Evolutionary conservation across 2,888 invertebrate species (phyloP).

Genomic region (Mesochorus sp.): DNA sequence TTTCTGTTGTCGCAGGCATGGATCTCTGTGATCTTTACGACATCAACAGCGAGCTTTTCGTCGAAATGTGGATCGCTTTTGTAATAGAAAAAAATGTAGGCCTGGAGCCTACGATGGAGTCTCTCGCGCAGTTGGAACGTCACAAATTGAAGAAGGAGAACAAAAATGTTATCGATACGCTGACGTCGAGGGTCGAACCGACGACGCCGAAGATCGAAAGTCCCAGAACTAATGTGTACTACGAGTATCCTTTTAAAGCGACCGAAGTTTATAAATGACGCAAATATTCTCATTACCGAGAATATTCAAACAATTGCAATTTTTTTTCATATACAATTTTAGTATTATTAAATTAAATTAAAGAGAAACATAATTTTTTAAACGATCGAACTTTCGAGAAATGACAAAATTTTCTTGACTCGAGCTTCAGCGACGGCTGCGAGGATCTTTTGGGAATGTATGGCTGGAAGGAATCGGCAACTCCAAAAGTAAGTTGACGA

Average conservation of each 20-base stretch:
- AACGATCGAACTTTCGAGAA: constrained; percentile 15
- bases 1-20: constrained; percentile 68
- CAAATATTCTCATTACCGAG: too few species aligned
- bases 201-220: neutral
- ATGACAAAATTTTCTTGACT: constrained; percentile 35
- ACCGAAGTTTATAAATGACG: neutral
- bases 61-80: constrained; percentile 77
- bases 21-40: constrained; percentile 73
- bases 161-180: neutral
- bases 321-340: too few species aligned
- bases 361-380: too few species aligned
- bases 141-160: constrained; percentile 55
- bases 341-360: too few species aligned
- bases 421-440: constrained; percentile 40
- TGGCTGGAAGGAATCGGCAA: constrained; percentile 61
- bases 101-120: constrained; percentile 68
- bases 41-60: constrained; percentile 72
- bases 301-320: too few species aligned
- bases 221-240: constrained; percentile 12
- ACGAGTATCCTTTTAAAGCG: constrained; percentile 71
- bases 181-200: neutral
- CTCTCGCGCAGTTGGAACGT: constrained; percentile 70
- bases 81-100: constrained; percentile 62
- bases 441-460: constrained; percentile 73
- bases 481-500: constrained; percentile 69